Percentiles rank a stretch among this genome's conserved stretches.
Evolutionary conservation across 2,797 vertebrate genomes (phyloP).

Genomic region (Platyrinchus mystaceus): DNA sequence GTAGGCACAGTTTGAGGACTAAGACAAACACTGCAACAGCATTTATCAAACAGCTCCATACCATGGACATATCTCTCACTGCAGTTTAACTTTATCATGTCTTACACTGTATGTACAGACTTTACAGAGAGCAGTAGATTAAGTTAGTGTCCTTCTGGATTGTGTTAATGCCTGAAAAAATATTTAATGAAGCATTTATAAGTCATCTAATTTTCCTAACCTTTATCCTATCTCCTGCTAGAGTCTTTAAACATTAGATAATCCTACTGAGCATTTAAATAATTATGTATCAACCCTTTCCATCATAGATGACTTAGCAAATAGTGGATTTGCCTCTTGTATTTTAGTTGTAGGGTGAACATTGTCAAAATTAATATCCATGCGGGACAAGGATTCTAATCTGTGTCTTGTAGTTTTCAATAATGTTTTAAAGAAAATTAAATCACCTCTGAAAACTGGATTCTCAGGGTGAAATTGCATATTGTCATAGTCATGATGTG

Average conservation of each 20-base stretch:
- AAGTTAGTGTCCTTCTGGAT: background rate
- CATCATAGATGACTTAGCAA: constrained; percentile 24
- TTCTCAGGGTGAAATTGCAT: constrained; percentile 68
- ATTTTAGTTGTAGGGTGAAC: constrained; percentile 38
- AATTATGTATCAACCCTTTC: background rate
- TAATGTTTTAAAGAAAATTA: constrained; percentile 73
- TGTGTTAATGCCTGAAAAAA: background rate
- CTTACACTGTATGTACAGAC: background rate
- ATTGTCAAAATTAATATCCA: constrained; percentile 59
- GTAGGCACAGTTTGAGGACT: background rate
- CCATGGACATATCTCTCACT: constrained; percentile 39
- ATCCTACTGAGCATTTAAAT: constrained; percentile 9
- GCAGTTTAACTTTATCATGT: background rate
- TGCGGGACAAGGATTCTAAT: constrained; percentile 57
- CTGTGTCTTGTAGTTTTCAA: constrained; percentile 51
- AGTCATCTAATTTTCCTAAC: background rate
- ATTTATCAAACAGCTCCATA: constrained; percentile 64
- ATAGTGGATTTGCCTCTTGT: constrained; percentile 23
- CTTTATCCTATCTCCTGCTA: background rate
- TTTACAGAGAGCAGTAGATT: background rate
- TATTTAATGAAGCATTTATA: constrained; percentile 2
- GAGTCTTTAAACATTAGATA: background rate
- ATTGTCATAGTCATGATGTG: constrained; percentile 41
- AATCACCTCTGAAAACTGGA: constrained; percentile 68
- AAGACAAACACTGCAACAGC: background rate